Percentiles rank a stretch among this genome's conserved stretches.
These are phyloP conservation scores for Pseudolaguvia tuberculata DNA, from an alignment of 2,113 vertebrate genomes.

Conservation along the genomic window DNA sequence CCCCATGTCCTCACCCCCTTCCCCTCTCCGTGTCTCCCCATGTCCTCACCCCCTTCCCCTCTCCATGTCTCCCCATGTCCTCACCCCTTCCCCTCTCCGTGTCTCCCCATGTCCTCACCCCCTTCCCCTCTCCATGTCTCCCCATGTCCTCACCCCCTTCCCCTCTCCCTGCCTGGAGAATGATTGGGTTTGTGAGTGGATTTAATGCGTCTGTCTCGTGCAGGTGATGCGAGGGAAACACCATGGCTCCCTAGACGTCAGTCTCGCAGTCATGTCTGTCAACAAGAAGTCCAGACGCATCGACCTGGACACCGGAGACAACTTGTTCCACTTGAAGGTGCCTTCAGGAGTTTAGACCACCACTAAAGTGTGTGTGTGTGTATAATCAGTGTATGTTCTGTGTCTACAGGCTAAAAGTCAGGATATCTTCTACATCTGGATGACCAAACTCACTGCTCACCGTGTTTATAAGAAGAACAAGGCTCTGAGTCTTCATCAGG, in stretches of 20 bases:
- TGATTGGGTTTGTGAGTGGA: background rate
- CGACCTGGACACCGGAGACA: constrained; percentile 87
- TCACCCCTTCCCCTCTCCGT: no score
- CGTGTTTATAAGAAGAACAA: constrained; percentile 74
- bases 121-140: no score
- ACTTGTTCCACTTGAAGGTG: constrained; percentile 90
- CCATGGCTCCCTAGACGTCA: constrained; percentile 82
- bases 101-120: no score
- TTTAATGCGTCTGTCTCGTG: background rate
- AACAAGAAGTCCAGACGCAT: constrained; percentile 88
- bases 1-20: no score
- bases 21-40: no score
- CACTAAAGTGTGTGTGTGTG: background rate
- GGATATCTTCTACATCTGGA: constrained; percentile 84
- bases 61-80: no score
- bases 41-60: no score
- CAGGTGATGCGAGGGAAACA: constrained; percentile 83
- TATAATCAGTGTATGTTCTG: background rate
- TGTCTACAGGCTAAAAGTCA: constrained; percentile 76
- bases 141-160: no score
- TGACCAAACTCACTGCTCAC: constrained; percentile 81
- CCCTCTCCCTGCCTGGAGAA: background rate
- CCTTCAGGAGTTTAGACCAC: background rate
- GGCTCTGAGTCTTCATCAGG: constrained; percentile 62
- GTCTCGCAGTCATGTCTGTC: constrained; percentile 86